Evolutionary conservation across 1,140 invertebrate genomes (phyloP), one percentile per base, ranked within the genome.

Genomic region (Drosophila prosaltans): DNA sequence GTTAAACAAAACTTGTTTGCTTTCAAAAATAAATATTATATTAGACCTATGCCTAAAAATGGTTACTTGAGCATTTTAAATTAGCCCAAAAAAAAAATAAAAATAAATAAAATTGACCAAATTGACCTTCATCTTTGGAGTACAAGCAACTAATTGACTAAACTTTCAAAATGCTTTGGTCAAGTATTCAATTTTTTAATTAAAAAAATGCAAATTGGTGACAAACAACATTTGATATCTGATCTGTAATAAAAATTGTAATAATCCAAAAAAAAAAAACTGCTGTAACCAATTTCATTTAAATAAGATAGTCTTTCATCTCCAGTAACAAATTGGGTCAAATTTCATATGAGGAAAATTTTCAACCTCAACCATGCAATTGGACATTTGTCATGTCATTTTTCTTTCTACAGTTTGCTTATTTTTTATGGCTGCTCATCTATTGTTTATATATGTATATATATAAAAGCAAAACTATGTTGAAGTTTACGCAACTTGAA

Each of bases 401-500:
- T 21, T 48, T 24, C 2, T 48, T 40, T 40, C 2, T 48, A 21
- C 21, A 48, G 16, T 7, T 48, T 5, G 16, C 5, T 48, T 48
- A 48, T 24, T 51, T 51, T 51, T 51, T 51, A 51, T 51, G 45
- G 45, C 45, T 26, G 21, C 45, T 10, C 45, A 51, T 51, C 45
- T 51, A 51, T 51, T 51, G 45, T 51, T 9, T 36, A 7, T 4
- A 36, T 36, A 36, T 36, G 1, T 36, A 6, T 36, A 36, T 36
- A 7, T 36, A 36, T 40, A 11, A 11, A 11, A 40, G 39, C 45
- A 24, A 26, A 51, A 51, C 45, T 51, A 75, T 75, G 74, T 40
- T 36, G 73, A 62, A 48, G 57, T 69, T 75, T 75, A 40, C 62
- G 51, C 63, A 63, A 68, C 68, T 21, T 54, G 30, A 65, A 48